A percentile compares a stretch with the other conserved stretches of the same genome.
These are phyloP conservation scores for Enteromius anoplus DNA, from an alignment of 2,797 vertebrate species.

Conservation along the genomic window DNA sequence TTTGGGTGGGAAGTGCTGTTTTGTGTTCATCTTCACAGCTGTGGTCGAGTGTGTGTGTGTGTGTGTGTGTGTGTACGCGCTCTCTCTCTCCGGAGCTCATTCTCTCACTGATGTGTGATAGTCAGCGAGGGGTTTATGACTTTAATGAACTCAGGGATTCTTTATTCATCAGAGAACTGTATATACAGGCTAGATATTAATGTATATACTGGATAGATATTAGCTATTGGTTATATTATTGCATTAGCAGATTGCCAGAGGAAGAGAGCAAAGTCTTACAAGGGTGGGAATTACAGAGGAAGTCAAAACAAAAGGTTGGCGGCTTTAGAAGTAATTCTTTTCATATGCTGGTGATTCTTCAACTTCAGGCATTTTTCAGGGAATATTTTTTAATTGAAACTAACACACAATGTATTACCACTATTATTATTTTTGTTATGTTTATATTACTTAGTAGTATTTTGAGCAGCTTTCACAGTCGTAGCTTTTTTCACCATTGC, in stretches of 20 bases:
- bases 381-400: not conserved
- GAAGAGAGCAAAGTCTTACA: not conserved
- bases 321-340: not conserved
- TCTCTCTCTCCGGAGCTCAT: constrained; percentile 66
- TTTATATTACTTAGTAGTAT: not conserved
- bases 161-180: not conserved
- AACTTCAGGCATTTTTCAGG: not conserved
- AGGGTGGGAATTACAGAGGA: constrained; percentile 9
- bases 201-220: not conserved
- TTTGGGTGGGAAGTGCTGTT: constrained; percentile 5
- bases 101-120: constrained; percentile 74
- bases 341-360: not conserved
- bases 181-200: not conserved
- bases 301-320: not conserved
- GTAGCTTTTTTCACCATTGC: not conserved
- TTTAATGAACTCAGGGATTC: not conserved
- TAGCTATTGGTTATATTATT: not conserved
- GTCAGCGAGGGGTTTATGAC: not conserved
- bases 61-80: constrained; percentile 69
- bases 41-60: constrained; percentile 34
- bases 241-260: not conserved
- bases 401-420: not conserved
- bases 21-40: not conserved
- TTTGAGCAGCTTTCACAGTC: not conserved
- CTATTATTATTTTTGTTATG: not conserved